Evolutionary conservation across 2,888 invertebrate genomes (phyloP), one percentile per base, ranked within the genome.

Genomic region (Aphidius colemani): DNA sequence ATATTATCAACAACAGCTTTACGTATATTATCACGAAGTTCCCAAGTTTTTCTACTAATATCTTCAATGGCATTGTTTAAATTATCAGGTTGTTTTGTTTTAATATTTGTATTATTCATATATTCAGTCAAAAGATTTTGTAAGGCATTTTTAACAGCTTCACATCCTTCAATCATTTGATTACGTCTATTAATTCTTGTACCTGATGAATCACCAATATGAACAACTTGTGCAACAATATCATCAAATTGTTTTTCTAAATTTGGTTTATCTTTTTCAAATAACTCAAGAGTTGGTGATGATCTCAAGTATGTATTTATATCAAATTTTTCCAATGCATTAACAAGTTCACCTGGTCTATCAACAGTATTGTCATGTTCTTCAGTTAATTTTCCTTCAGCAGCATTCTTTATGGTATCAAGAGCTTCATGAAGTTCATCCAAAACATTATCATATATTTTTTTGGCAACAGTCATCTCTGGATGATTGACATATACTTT

Each of bases 1-100:
- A 95, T 94, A 79, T 98, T 98, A 85, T 99, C 99, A 41, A 99
- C 98, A 55, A 99, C 98, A 0, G 98, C 98, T 85, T 98, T 97
- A 48, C 98, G 88, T 69, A 99, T 86, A 83, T 98, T 98, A 18
- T 97, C 86, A 61, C 98, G 87, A 69, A 99, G 86, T 84, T 98
- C 98, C 53, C 95, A 86, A 0, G 98, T 97, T 86, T 98, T 98
- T 71, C 94, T 90, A 73, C 94, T 94, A 96, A 98, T 97, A 84
- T 96, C 94, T 84, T 97, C 97, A 71, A 98, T 93, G 41, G 98
- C 98, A 63, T 94, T 88, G 81, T 96, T 96, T 74, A 99, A 84
- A 0, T 92, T 93, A 68, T 95, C 94, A 39, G 92, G 92, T 75
- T 94, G 93, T 73, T 96, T 95, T 69, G 94, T 91, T 69, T 91